phyloP scores from a whole-genome alignment of 2,113 vertebrate genomes.

The Chaenogobius annularis region DNA sequence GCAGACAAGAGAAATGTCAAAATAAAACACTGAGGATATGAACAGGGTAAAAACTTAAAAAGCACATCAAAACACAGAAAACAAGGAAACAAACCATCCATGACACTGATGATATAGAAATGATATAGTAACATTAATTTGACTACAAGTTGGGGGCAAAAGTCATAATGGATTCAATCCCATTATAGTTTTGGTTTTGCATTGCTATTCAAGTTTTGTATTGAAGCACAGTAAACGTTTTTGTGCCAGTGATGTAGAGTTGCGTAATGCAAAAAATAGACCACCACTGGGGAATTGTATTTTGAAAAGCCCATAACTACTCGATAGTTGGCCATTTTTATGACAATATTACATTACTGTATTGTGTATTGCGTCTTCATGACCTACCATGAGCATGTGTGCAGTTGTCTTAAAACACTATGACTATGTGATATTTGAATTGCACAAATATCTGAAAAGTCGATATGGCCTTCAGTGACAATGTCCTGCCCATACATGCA shows the following conservation, averaged over 20 bases:
- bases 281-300: background rate
- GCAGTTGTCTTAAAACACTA: background rate
- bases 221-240: background rate
- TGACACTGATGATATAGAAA: too few relatives aligned
- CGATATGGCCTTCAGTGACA: conserved; percentile 32
- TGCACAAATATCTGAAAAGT: background rate
- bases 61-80: too few relatives aligned
- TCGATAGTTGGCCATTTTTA: background rate
- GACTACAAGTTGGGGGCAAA: conserved; percentile 3
- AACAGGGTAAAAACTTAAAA: too few relatives aligned
- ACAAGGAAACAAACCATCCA: background rate
- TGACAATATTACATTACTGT: background rate
- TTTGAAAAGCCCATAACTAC: background rate
- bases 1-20: too few relatives aligned
- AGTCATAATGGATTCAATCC: background rate
- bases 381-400: background rate
- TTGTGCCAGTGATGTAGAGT: background rate
- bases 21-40: too few relatives aligned
- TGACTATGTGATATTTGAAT: background rate
- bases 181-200: background rate
- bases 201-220: background rate
- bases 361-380: background rate
- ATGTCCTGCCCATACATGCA: conserved; percentile 19
- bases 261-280: background rate
- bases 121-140: conserved; percentile 6